These are phyloP conservation scores for Hylaeus volcanicus DNA, from an alignment of 1,140 invertebrate genomes.

Conservation along the genomic window DNA sequence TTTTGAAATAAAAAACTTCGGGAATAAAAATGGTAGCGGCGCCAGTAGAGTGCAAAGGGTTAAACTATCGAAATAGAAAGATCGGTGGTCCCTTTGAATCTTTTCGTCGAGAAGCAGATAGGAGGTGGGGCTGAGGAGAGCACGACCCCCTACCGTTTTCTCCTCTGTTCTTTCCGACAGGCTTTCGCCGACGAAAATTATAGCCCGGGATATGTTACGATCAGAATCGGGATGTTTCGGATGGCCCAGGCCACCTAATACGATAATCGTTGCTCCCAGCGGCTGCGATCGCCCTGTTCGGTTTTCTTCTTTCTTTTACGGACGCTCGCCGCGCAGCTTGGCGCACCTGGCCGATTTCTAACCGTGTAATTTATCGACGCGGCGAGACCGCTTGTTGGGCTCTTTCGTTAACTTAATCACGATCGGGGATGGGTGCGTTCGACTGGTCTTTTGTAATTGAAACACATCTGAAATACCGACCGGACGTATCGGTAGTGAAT, in stretches of 20 bases:
- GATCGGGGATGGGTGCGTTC: not conserved
- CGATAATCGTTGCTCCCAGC: slow-evolving; percentile 28
- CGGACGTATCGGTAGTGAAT: no score
- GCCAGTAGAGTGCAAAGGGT: no score
- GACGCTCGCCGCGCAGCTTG: not conserved
- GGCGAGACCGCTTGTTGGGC: slow-evolving; percentile 26
- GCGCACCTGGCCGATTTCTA: slow-evolving; percentile 41
- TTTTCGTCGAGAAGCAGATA: not conserved
- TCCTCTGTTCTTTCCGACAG: slow-evolving; percentile 8
- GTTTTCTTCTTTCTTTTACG: slow-evolving; percentile 20
- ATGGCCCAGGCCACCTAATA: slow-evolving; percentile 36
- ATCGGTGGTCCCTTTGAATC: not conserved
- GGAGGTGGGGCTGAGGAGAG: no score
- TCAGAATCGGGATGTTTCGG: slow-evolving; percentile 49
- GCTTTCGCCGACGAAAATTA: slow-evolving; percentile 39
- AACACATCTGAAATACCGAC: no score
- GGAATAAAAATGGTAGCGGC: no score
- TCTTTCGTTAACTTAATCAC: slow-evolving; percentile 20
- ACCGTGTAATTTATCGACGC: slow-evolving; percentile 38
- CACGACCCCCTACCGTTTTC: not conserved
- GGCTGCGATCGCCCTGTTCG: not conserved
- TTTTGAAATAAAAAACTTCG: no score
- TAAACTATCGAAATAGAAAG: not conserved
- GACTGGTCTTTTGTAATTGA: no score
- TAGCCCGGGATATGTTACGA: slow-evolving; percentile 18